Percentiles rank a stretch among this genome's conserved stretches.
These are phyloP conservation scores for Heliopora coerulea DNA, from an alignment of 92 coral and sea anemone genomes.

Conservation along the genomic window DNA sequence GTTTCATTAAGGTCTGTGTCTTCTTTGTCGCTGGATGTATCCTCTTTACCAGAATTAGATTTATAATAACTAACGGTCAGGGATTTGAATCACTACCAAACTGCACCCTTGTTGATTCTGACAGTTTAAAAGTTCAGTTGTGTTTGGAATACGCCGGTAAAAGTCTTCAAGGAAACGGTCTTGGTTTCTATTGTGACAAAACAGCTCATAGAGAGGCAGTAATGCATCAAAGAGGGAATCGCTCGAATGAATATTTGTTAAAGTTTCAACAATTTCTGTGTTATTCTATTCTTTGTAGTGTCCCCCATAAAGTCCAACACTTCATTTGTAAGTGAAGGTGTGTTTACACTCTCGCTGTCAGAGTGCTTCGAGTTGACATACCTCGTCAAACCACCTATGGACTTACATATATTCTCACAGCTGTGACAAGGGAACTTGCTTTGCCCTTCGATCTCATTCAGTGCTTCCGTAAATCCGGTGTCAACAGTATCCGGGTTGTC, in stretches of 20 bases:
- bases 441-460: slow-evolving; percentile 7
- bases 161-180: neutral
- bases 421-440: neutral
- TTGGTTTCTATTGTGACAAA: slow-evolving; percentile 16
- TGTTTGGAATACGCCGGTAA: neutral
- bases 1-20: neutral
- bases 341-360: neutral
- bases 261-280: neutral
- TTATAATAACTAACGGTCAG: slow-evolving; percentile 9
- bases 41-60: neutral
- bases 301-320: neutral
- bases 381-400: slow-evolving; percentile 7
- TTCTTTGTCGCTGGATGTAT: neutral
- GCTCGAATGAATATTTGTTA: neutral
- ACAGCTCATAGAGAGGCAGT: neutral
- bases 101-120: slow-evolving; percentile 5
- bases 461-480: neutral
- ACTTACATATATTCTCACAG: slow-evolving; percentile 11
- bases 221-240: neutral
- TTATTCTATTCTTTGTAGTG: neutral
- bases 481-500: neutral
- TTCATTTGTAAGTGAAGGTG: neutral
- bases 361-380: neutral
- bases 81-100: slow-evolving; percentile 2
- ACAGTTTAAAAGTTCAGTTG: neutral